Evolutionary conservation across 2,888 invertebrate genomes (phyloP).

Genomic region (Leptogaster cylindrica): DNA sequence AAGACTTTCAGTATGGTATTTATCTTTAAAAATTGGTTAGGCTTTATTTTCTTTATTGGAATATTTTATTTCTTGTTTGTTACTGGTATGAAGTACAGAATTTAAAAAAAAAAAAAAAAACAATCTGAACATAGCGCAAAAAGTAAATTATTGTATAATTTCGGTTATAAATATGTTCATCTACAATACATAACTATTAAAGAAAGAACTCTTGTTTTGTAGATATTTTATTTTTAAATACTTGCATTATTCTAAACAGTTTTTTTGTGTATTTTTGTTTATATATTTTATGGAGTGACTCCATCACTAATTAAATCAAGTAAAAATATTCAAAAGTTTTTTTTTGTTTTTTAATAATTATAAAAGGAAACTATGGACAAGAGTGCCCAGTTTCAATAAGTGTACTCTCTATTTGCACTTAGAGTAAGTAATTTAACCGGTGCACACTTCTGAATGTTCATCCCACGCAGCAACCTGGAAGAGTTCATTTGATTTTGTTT

Average conservation of each 20-base stretch:
- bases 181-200: not conserved
- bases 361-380: conserved; percentile 15
- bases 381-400: not conserved
- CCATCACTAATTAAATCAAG: conserved; percentile 7
- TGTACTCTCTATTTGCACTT: not conserved
- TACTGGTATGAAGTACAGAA: too few relatives aligned
- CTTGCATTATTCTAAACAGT: conserved; percentile 11
- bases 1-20: too few relatives aligned
- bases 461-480: conserved; percentile 85
- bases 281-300: conserved; percentile 1
- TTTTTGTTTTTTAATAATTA: conserved; percentile 28
- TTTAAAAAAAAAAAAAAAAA: too few relatives aligned
- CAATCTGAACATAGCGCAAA: too few relatives aligned
- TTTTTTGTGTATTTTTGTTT: conserved; percentile 18
- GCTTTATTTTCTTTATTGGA: too few relatives aligned
- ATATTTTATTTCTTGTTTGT: too few relatives aligned
- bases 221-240: conserved; percentile 13
- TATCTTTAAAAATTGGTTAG: too few relatives aligned
- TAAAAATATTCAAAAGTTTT: conserved; percentile 34
- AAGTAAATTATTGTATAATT: too few relatives aligned
- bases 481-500: too few relatives aligned
- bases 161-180: too few relatives aligned
- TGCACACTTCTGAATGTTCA: conserved; percentile 84
- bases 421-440: conserved; percentile 66
- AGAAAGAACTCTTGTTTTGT: not conserved